Evolutionary conservation across 53 echinoderm and acorn worm genomes (phyloP), one percentile per base, ranked within the genome.

Genomic region (Luidia sarsii): DNA sequence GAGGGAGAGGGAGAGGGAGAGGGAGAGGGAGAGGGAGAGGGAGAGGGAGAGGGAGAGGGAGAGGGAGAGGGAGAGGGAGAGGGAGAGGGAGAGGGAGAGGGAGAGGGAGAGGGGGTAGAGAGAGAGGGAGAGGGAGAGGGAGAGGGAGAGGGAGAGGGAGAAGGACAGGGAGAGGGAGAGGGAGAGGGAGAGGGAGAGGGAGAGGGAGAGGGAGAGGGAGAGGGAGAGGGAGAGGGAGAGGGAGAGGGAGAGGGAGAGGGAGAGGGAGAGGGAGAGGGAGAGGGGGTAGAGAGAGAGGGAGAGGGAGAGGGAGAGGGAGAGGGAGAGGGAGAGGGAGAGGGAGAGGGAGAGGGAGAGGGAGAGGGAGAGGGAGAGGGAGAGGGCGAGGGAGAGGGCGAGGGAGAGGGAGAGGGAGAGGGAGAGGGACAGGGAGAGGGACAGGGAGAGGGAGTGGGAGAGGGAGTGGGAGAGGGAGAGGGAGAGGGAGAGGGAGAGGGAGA

Each of bases 1-100:
- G 57, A 57, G 19, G 57, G 19, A 57, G 57, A 57, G 19, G 57
- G 19, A 57, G 57, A 57, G 19, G 57, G 19, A 57, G 57, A 57
- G 19, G 57, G 19, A 57, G 57, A 57, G 19, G 57, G 19, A 57
- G 57, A 57, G 19, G 57, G 19, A 57, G 57, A 57, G 19, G 57
- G 19, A 57, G 57, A 57, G 19, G 57, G 19, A 57, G 57, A 57
- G 19, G 57, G 19, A 57, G 57, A 57, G 19, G 57, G 19, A 57
- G 57, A 57, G 19, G 57, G 19, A 57, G 57, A 57, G 19, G 57
- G 19, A 57, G 57, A 57, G 19, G 57, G 19, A 57, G 57, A 57
- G 19, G 57, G 19, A 57, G 57, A 57, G 19, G 57, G 19, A 57
- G 57, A 57, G 19, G 57, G 19, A 57, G 57, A 57, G 25, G 48